Conservation (phyloP, 2,113 vertebrate genomes). For the Misgurnus anguillicaudatus region DNA sequence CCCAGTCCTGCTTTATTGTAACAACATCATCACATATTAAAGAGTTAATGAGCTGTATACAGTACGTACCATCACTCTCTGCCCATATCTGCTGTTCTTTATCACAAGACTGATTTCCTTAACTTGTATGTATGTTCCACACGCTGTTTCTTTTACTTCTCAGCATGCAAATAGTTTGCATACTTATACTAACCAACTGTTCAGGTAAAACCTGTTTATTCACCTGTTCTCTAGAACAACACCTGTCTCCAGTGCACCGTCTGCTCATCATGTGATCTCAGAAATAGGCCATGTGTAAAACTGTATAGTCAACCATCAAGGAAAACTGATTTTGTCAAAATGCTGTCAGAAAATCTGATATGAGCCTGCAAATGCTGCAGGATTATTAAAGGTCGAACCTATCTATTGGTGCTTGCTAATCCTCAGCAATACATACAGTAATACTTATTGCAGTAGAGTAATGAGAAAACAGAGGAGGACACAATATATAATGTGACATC, state of each 20-base stretch:
- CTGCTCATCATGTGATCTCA: background rate
- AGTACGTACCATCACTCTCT: constrained; percentile 33
- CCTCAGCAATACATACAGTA: no score
- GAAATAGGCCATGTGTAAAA: background rate
- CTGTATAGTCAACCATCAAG: background rate
- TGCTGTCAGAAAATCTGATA: background rate
- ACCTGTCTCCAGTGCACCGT: background rate
- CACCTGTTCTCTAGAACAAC: constrained; percentile 11
- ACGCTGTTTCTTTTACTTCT: background rate
- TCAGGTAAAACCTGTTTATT: constrained; percentile 62
- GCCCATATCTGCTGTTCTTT: background rate
- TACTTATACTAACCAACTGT: constrained; percentile 58
- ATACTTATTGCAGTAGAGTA: no score
- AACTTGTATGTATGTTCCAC: background rate
- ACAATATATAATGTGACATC: no score
- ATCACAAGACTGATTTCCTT: background rate
- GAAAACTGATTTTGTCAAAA: background rate
- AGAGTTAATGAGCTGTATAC: background rate
- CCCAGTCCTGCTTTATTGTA: background rate
- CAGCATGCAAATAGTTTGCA: constrained; percentile 55
- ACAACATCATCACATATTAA: background rate
- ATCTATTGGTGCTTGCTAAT: background rate
- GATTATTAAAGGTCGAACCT: background rate
- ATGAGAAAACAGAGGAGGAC: no score
- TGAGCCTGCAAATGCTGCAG: background rate